Evolutionary conservation across 2,113 vertebrate species (phyloP), one percentile per base, ranked within the genome.

Genomic region (Ceyx margarethae): DNA sequence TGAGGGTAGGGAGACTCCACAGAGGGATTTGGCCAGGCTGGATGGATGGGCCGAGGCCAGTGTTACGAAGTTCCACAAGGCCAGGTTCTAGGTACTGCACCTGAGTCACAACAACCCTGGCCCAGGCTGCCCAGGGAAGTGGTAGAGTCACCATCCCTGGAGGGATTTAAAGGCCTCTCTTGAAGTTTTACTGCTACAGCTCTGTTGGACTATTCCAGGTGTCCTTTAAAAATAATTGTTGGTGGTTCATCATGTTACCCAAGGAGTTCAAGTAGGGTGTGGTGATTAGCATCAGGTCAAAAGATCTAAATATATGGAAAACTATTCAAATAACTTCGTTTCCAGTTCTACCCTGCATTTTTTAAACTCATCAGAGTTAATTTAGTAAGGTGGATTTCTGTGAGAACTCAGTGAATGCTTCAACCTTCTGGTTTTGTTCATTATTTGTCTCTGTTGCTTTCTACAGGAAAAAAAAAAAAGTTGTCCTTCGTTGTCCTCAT

Each of bases 301-400:
- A 81, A 92, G 72, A 91, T 89, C 71, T 76, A 71, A 79, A 81
- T 82, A 58, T 29, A 61, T 65, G 62, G 28, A 79, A 92, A 68
- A 81, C 45, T 87, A 76, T 92, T 94, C 61, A 81, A 94, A 91
- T 93, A 79, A 79, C 71, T 56, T 67, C 0, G 1, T 94, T 95
- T 73, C 84, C 53, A 89, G 50, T 92, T 92, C 60, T 92, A 51
- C 78, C 50, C 42, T 80, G 72, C 46, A 15, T 79, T 94, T 91
- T 91, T 66, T 54, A 76, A 80, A 58, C 60, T 77, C 50, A 37
- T 40, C 13, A 48, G 35, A 61, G 50, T 85, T 89, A 85, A 93
- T 87, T 84, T 2, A 72, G 58, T 67, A 42, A 62, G 22, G 18
- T 45, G 68, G 14, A n/a, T 75, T 90, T 58, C 64, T 89, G 9